A percentile compares a stretch with the other conserved stretches of the same genome.
Evolutionary conservation across 53 echinoderm and acorn worm species (phyloP).

Genomic region (Antedon mediterranea): DNA sequence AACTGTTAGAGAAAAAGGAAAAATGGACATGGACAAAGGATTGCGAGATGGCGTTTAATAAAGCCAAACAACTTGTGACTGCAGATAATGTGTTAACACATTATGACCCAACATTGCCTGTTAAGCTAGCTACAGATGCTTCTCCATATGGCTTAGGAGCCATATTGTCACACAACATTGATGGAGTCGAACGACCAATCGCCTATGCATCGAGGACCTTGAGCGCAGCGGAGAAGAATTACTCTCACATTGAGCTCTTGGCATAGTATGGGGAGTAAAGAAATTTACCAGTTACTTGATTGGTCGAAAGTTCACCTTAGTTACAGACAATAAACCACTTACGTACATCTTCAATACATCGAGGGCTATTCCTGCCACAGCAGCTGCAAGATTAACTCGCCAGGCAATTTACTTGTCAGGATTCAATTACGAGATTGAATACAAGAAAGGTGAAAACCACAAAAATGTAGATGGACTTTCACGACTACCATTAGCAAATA

Average conservation of each 20-base stretch:
- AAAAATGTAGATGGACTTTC: background rate
- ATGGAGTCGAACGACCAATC: background rate
- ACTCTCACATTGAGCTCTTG: background rate
- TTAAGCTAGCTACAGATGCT: background rate
- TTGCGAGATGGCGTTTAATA: background rate
- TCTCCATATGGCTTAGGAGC: background rate
- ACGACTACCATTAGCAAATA: background rate
- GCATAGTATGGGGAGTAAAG: background rate
- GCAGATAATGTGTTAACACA: background rate
- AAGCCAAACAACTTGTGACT: background rate
- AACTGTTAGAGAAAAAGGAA: background rate
- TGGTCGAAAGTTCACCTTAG: background rate
- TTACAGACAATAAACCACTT: background rate
- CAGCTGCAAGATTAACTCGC: background rate
- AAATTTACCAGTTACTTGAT: background rate
- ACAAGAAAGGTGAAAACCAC: background rate
- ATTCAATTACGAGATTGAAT: background rate
- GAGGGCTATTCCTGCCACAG: background rate
- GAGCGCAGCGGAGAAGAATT: background rate
- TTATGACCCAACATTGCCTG: background rate
- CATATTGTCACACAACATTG: background rate
- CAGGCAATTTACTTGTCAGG: background rate
- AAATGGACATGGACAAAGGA: background rate
- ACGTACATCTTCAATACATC: background rate
- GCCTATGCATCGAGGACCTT: background rate